Evolutionary conservation across 2,797 vertebrate species (phyloP), one percentile per base, ranked within the genome.

Genomic region (Hafferia zeledoni): DNA sequence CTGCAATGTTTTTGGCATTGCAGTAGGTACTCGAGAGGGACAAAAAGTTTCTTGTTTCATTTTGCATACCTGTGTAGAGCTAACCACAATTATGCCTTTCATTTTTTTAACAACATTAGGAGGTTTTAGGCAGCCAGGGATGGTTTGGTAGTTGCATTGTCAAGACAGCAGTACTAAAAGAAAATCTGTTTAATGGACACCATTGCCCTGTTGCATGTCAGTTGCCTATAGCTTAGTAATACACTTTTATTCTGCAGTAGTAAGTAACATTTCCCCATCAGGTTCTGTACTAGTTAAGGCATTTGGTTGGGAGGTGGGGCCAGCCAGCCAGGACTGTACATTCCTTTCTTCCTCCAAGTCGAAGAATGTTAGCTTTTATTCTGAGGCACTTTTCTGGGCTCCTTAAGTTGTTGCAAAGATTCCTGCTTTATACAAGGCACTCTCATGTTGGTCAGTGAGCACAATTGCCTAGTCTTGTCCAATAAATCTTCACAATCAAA

Each of bases 271-370:
- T 92, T 50, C n/a, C 27, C 20, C 5, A 6, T 71, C 55, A 81
- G 24, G 11, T 80, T 80, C 52, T 89, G 28, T 71, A 35, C 19
- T 69, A n/a, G 18, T 83, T 78, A 55, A 93, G 56, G 20, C 39
- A 43, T 82, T 91, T 87, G 16, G 11, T 89, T 59, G 44, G 5
- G 12, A 65, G 46, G 27, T 64, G 30, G 57, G 28, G 61, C 56
- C 56, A 90, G 7, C 24, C 37, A 83, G 49, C 24, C 47, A 76
- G 80, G 35, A 35, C 53, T 64, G 35, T 71, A 57, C 30, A 70
- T 95, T 91, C 65, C 49, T 95, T 88, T 96, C 17, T 10, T 89
- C 16, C 39, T 92, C 59, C 50, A 90, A 61, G 31, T 87, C 83
- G 69, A 85, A 70, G 56, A 65, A 80, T 50, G 43, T 84, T 90